These are phyloP conservation scores for Prorops nasuta DNA, from an alignment of 1,140 invertebrate genomes.

Conservation along the genomic window DNA sequence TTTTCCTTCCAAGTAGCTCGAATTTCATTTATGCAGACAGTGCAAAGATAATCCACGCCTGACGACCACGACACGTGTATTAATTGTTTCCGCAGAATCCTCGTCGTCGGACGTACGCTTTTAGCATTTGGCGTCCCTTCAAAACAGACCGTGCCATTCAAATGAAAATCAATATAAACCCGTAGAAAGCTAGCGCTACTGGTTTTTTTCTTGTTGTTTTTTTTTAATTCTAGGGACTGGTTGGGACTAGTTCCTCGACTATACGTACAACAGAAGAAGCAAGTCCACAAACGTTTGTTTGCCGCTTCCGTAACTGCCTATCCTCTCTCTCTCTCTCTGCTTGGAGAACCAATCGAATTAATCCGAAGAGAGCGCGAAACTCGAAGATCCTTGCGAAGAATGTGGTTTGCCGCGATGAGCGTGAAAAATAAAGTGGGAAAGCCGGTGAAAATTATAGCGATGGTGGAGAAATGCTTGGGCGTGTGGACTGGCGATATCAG, in stretches of 20 bases:
- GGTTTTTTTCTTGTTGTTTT: too few relatives aligned
- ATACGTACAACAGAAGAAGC: not conserved
- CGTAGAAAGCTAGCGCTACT: constrained; percentile 11
- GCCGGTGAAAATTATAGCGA: not conserved
- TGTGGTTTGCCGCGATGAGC: too few relatives aligned
- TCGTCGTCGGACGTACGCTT: not conserved
- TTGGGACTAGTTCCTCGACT: constrained; percentile 14
- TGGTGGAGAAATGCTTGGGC: not conserved
- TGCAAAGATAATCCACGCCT: too few relatives aligned
- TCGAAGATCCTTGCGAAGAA: not conserved
- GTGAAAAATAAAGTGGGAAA: too few relatives aligned
- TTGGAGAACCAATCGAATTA: too few relatives aligned
- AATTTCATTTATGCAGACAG: too few relatives aligned
- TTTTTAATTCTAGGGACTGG: constrained; percentile 17
- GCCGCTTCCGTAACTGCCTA: not conserved
- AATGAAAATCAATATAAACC: constrained; percentile 25
- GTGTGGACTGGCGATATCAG: not conserved
- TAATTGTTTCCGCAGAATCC: too few relatives aligned
- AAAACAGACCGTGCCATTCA: constrained; percentile 7
- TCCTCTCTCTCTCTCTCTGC: too few relatives aligned
- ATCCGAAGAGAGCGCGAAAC: not conserved
- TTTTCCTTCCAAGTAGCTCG: not conserved
- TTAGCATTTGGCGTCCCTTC: too few relatives aligned
- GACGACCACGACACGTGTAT: too few relatives aligned
- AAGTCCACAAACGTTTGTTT: not conserved